phyloP scores from a whole-genome alignment of 2,113 vertebrate genomes.

The Lutjanus erythropterus region DNA sequence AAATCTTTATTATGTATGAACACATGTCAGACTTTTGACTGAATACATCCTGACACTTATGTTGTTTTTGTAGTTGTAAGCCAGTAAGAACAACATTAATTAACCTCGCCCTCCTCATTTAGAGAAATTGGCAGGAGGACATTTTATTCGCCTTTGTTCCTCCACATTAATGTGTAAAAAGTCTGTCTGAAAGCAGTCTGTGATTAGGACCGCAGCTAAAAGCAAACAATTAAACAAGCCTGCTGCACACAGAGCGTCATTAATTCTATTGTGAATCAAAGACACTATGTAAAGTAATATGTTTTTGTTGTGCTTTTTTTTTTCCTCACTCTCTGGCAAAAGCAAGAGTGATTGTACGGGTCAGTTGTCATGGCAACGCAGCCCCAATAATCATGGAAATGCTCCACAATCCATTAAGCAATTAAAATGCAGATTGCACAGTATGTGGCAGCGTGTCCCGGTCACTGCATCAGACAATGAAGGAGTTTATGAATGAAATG shows the following conservation, averaged over 20 bases:
- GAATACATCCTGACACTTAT: not conserved
- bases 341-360: conserved; percentile 25
- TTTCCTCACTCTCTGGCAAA: not conserved
- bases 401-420: conserved; percentile 48
- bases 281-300: not conserved
- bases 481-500: conserved; percentile 16
- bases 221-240: conserved; percentile 40
- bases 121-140: conserved; percentile 17
- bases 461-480: not conserved
- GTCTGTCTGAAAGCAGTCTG: not conserved
- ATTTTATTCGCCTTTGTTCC: conserved; percentile 25
- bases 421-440: conserved; percentile 59
- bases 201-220: conserved; percentile 37
- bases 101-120: conserved; percentile 28
- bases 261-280: conserved; percentile 32
- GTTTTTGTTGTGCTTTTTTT: not conserved
- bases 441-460: not conserved
- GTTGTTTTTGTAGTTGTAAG: conserved; percentile 21
- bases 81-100: conserved; percentile 25
- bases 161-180: conserved; percentile 27
- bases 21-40: not conserved
- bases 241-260: conserved; percentile 6
- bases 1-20: not conserved
- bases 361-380: conserved; percentile 83
- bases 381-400: conserved; percentile 33